phyloP scores from a whole-genome alignment of 1,140 invertebrate species.

The Dinothrombium tinctorium region DNA sequence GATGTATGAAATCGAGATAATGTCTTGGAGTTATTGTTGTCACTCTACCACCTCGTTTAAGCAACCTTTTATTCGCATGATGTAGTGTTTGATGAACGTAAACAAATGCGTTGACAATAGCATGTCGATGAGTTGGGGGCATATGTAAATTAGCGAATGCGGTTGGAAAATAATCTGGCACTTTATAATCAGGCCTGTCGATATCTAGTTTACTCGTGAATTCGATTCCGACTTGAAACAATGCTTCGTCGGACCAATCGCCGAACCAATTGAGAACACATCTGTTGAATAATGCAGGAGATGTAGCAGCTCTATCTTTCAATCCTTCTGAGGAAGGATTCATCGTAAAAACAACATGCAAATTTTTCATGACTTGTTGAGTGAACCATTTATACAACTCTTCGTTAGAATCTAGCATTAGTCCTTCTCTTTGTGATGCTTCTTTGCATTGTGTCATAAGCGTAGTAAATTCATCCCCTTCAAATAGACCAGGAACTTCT shows the following conservation, averaged over 20 bases:
- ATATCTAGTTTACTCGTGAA: slow-evolving; percentile 33
- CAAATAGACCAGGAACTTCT: slow-evolving; percentile 64
- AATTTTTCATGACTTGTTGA: slow-evolving; percentile 81
- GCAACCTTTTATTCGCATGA: slow-evolving; percentile 64
- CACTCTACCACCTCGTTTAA: slow-evolving; percentile 70
- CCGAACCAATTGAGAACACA: slow-evolving; percentile 99
- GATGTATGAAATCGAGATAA: slow-evolving; percentile 99
- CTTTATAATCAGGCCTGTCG: slow-evolving; percentile 40
- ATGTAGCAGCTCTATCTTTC: slow-evolving; percentile 92
- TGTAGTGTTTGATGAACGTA: slow-evolving; percentile 94
- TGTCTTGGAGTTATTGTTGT: slow-evolving; percentile 95
- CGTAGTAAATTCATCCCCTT: slow-evolving; percentile 86
- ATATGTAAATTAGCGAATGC: slow-evolving; percentile 48
- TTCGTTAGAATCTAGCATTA: slow-evolving; percentile 95
- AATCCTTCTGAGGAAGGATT: slow-evolving; percentile 94
- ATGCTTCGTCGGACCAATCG: slow-evolving; percentile 91
- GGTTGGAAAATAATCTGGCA: slow-evolving; percentile 66
- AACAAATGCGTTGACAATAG: slow-evolving; percentile 91
- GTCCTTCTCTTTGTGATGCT: slow-evolving; percentile 82
- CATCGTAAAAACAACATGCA: slow-evolving; percentile 99
- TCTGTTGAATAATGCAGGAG: slow-evolving; percentile 88
- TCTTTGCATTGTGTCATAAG: slow-evolving; percentile 99
- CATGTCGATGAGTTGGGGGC: slow-evolving; percentile 49
- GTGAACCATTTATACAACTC: slow-evolving; percentile 99
- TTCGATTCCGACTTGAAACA: slow-evolving; percentile 59